Percentiles rank a stretch among this genome's conserved stretches.
phyloP scores from a whole-genome alignment of 2,888 invertebrate species.

The Oscheius sp. region DNA sequence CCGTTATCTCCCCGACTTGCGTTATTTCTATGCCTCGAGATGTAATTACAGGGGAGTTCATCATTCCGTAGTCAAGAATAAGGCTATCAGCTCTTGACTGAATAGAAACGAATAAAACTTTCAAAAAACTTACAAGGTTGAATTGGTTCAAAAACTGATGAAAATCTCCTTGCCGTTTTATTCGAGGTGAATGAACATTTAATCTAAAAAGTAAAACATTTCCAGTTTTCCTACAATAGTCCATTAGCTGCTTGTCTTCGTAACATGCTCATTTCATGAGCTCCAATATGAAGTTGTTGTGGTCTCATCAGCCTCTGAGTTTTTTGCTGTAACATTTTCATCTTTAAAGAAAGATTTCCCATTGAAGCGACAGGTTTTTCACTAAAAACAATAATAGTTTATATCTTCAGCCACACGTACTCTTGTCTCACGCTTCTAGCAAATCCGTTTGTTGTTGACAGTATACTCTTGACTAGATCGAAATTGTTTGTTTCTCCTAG shows the following conservation, averaged over 20 bases:
- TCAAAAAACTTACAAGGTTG: slow-evolving; percentile 40
- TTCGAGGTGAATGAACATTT: slow-evolving; percentile 1
- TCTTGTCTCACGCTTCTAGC: slow-evolving; percentile 37
- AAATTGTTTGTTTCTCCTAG: slow-evolving; percentile 60
- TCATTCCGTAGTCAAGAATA: slow-evolving; percentile 63
- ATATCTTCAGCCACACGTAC: too few relatives aligned
- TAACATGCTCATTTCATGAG: not conserved
- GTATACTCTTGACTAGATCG: slow-evolving; percentile 57
- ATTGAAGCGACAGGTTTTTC: not conserved
- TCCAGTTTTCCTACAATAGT: not conserved
- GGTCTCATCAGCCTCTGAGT: not conserved
- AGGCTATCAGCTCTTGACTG: slow-evolving; percentile 62
- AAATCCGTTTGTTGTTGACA: too few relatives aligned
- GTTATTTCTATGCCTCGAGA: slow-evolving; percentile 59
- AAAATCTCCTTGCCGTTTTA: slow-evolving; percentile 34
- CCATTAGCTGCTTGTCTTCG: not conserved
- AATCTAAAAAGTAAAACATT: not conserved
- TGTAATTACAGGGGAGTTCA: slow-evolving; percentile 45
- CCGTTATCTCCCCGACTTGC: slow-evolving; percentile 58
- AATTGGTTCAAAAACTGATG: slow-evolving; percentile 45
- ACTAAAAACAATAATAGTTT: too few relatives aligned
- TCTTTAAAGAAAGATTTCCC: too few relatives aligned
- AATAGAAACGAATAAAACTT: slow-evolving; percentile 32
- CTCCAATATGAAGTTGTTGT: not conserved
- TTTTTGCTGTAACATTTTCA: not conserved